Evolutionary conservation across 2,113 vertebrate genomes (phyloP).

Genomic region (Pavo muticus): DNA sequence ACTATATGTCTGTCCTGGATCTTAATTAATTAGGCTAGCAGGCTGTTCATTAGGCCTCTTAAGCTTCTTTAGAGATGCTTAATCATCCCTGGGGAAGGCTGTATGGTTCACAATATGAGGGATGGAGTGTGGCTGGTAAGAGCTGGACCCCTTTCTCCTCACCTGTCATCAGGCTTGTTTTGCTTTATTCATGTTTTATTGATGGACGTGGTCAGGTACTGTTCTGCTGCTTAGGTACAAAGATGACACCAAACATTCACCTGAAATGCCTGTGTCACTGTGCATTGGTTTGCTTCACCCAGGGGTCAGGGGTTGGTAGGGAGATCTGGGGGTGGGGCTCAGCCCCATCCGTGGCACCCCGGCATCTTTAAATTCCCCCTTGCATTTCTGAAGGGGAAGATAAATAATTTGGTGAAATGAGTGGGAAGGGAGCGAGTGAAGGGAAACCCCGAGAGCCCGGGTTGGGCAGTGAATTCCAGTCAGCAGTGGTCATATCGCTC

Average conservation of each 20-base stretch:
- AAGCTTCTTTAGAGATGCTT: constrained; percentile 53
- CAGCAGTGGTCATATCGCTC: not conserved
- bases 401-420: not conserved
- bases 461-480: not conserved
- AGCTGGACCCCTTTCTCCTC: not conserved
- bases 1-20: not conserved
- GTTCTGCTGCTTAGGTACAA: not conserved
- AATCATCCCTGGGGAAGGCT: constrained; percentile 1
- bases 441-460: not conserved
- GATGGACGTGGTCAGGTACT: not conserved
- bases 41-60: constrained; percentile 49
- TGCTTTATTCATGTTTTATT: not conserved
- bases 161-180: not conserved
- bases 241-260: not conserved
- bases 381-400: not conserved
- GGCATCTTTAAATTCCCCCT: not conserved
- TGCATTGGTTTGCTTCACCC: not conserved
- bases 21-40: constrained; percentile 55
- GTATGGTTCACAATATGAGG: not conserved
- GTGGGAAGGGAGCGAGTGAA: not conserved
- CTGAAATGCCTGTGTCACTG: not conserved
- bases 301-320: not conserved
- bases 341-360: not conserved
- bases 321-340: not conserved
- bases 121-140: not conserved